A percentile compares a stretch with the other conserved stretches of the same genome.
phyloP scores from a whole-genome alignment of 1,140 invertebrate genomes.

The Drosophila lowei region DNA sequence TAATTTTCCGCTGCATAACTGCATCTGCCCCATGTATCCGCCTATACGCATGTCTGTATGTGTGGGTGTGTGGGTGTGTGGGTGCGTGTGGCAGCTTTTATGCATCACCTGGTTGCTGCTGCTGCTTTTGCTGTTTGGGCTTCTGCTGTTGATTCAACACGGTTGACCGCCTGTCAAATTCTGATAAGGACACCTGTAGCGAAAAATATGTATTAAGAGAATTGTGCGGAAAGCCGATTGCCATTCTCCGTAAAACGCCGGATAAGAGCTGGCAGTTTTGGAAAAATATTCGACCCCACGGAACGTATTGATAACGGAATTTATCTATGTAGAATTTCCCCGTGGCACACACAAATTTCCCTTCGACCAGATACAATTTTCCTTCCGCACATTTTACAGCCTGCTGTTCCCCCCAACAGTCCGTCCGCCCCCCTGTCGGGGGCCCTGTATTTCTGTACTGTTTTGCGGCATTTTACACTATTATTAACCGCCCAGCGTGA shows the following conservation, averaged over 20 bases:
- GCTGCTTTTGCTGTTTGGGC: not conserved
- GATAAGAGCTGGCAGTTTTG: not conserved
- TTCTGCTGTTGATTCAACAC: conserved; percentile 50
- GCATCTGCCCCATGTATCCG: not conserved
- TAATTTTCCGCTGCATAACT: conserved; percentile 63
- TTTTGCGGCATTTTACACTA: conserved; percentile 63
- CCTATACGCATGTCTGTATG: not conserved
- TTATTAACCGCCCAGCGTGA: conserved; percentile 56
- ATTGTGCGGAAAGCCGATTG: conserved; percentile 1
- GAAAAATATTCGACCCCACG: not conserved
- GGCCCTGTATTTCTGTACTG: not conserved
- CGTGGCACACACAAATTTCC: not conserved
- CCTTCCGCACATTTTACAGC: conserved; percentile 19
- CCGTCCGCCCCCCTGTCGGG: not conserved
- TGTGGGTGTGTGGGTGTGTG: conserved; percentile 7
- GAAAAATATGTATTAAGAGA: conserved; percentile 4
- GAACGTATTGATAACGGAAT: not conserved
- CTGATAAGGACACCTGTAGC: conserved; percentile 28
- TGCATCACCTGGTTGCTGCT: conserved; percentile 32
- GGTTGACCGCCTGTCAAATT: conserved; percentile 60
- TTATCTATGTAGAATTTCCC: too few species aligned
- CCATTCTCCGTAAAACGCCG: not conserved
- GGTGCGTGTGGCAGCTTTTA: conserved; percentile 40
- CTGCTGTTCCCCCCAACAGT: not conserved
- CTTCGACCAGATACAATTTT: conserved; percentile 5